Evolutionary conservation across 2,797 vertebrate genomes (phyloP), one percentile per base, ranked within the genome.

Genomic region (Clarias laeviceps): DNA sequence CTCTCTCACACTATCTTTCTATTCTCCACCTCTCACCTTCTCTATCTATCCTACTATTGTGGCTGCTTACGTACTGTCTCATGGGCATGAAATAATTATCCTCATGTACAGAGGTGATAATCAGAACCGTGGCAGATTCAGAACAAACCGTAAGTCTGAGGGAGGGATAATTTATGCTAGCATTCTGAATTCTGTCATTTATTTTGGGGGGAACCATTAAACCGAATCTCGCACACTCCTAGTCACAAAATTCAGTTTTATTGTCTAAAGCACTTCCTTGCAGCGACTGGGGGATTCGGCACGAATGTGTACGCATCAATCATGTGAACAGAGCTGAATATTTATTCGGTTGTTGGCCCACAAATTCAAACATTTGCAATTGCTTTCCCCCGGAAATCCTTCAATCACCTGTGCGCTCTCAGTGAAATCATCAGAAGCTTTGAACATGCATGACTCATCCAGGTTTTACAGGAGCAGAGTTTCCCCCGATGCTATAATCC

Each of bases 361-460:
- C 82, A 78, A 66, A 84, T 84, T 86, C 61, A 64, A 76, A 79
- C 69, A 69, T 87, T 82, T 69, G 57, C 77, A 56, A 77, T 80
- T 80, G 84, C 64, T 74, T 84, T 87, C 87, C 59, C 65, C 74
- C 80, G 72, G 77, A 59, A 87, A 87, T 87, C 57, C 82, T 79
- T 90, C 64, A 83, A 84, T 76, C 50, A 87, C 50, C 73, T 57
- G 70, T 56, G 76, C 72, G 29, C 70, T 89, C 82, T 85, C 15
- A 0, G 76, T 84, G 80, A 72, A 84, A 84, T 68, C 73, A 45
- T 45, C 50, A 81, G 79, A 54, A 66, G 70, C 86, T 84, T 86
- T 85, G 81, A 86, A 90, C 82, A 87, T 50, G 7, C 74, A 77
- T 85, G 88, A 88, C 85, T 88, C 89, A 87, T 87, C 80, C 73